Evolutionary conservation across 2,113 vertebrate genomes (phyloP).

Genomic region (Oxyura jamaicensis): DNA sequence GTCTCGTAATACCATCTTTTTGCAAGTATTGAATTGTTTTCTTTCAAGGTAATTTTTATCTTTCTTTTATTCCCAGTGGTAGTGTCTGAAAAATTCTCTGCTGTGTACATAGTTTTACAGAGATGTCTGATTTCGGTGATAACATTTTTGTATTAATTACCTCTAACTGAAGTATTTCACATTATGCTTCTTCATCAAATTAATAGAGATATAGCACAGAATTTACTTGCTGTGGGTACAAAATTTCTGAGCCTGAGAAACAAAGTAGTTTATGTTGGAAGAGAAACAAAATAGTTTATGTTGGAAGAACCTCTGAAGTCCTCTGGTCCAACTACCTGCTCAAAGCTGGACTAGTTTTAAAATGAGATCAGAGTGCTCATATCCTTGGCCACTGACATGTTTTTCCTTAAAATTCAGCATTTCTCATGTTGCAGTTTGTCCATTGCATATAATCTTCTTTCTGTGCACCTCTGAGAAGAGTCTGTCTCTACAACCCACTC

Average conservation of each 20-base stretch:
- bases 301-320: background rate
- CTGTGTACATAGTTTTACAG: background rate
- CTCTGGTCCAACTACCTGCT: background rate
- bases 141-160: background rate
- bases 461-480: background rate
- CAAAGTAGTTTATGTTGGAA: background rate
- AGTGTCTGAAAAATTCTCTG: background rate
- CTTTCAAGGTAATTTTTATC: slow-evolving; percentile 40
- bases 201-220: background rate
- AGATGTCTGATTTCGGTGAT: background rate
- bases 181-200: background rate
- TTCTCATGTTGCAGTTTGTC: background rate
- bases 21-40: slow-evolving; percentile 39
- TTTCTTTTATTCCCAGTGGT: background rate
- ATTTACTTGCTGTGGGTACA: background rate
- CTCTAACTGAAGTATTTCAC: background rate
- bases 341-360: background rate
- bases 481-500: background rate
- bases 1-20: background rate
- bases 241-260: background rate
- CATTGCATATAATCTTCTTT: background rate
- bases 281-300: background rate
- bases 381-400: background rate
- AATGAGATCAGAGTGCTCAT: background rate
- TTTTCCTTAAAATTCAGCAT: background rate